Base-by-base conservation (phyloP, 2,797 vertebrate species). In the Antennarius maculatus region DNA sequence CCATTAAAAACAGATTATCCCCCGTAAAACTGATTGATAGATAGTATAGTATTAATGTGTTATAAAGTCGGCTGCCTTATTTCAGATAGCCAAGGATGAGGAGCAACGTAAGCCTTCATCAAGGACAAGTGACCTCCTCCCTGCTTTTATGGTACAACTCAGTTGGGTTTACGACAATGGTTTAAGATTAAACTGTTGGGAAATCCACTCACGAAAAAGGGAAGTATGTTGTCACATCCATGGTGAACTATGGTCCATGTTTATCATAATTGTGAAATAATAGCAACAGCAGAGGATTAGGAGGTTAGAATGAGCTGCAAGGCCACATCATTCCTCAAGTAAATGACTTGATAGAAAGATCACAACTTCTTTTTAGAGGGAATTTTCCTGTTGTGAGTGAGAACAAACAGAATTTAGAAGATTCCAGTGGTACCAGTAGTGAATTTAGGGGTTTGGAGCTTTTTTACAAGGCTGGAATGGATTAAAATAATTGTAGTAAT, bases 171-270 rank as follows among this genome's bases (percentile, higher is more conserved):
- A 91, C 83, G 74, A 27, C 51, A 34, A 18, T 29, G 8, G 39
- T 59, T 72, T 75, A 76, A 70, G 69, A 85, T 90, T 80, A 86
- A 83, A 70, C 72, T 45, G 55, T 83, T 84, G 74, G 61, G 81
- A 82, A 83, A 89, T 74, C 9, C 23, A 48, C n/a, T 43, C 29
- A 47, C 4, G 1, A 18, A n/a, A 3, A 52, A 46, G 68, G 18
- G 51, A 7, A 57, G 29, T 27, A 6, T 64, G 53, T 18, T 64
- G 23, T 55, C 64, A 50, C 11, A 34, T 34, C 31, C 31, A 34
- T 34, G 3, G 3, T 51, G 56, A 77, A 66, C 73, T 73, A 2
- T 41, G 8, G 8, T 55, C 54, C 6, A 1, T 16, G 54, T 63
- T 77, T 71, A 76, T 85, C 70, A 18, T 47, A 52, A 68, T 15